Evolutionary conservation across 1,140 invertebrate species (phyloP), one percentile per base, ranked within the genome.

Genomic region (Bemisia tabaci): DNA sequence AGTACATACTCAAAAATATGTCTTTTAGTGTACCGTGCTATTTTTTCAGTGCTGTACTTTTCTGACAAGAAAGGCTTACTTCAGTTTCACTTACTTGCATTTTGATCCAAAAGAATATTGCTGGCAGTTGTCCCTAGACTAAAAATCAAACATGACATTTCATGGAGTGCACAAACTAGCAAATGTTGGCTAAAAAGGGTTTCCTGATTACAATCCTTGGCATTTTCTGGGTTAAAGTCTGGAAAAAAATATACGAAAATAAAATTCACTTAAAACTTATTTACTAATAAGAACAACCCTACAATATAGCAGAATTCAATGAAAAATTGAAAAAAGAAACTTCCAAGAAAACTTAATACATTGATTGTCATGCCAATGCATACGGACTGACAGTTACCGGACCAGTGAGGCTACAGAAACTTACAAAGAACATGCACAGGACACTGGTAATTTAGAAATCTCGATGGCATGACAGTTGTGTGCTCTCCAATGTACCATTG

Each of bases 111-210:
- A 21, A 98, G 81, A 11, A 98, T 80, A 75, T 92, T 90, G 68
- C 89, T 87, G 12, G 94, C 92, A 5, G 94, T 93, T 0, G 95
- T 97, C 24, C 94, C 94, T 5, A 98, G 82, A 68, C 90, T 89
- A 27, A 91, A 79, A 59, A 97, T 86, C 60, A 92, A 77, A 71
- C 87, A 86, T n/a, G 88, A 88, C 64, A 95, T 85, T 79, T 98
- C 95, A 75, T 95, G 93, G 25, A 99, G 79, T 2, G 93, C 92
- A 77, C 95, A 97, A 2, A 97, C 92, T 26, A 97, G 75, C 65
- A 97, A 80, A 80, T 98, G 95, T 75, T 97, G 95, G 75, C 91
- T 94, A 75, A 92, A 92, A n/a, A 92, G 77, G 22, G 90, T 91
- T 76, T 93, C 91, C 78, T 90, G 91, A 77, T 92, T 92, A 66